A percentile compares a stretch with the other conserved stretches of the same genome.
Evolutionary conservation across 2,113 vertebrate species (phyloP).

Genomic region (Colinus virginianus): DNA sequence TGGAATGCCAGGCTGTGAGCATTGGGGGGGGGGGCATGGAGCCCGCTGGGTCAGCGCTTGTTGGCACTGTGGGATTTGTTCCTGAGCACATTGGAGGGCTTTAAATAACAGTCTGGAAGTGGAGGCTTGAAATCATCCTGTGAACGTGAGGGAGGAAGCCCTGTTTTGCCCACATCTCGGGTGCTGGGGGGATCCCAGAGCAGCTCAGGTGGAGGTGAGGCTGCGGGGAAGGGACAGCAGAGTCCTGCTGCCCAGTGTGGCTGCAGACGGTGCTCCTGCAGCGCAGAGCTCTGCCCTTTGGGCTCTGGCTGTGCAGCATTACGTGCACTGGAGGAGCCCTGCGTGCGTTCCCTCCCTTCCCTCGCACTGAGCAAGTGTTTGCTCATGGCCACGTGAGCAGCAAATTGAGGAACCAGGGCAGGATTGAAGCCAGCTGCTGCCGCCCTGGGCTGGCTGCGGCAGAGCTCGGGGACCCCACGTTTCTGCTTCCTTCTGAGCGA

Average conservation of each 20-base stretch:
- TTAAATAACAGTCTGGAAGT: neutral
- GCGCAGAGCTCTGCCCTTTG: neutral
- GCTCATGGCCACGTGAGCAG: neutral
- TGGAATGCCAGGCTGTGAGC: conserved; percentile 30
- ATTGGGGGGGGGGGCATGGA: neutral
- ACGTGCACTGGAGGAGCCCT: neutral
- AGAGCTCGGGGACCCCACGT: neutral
- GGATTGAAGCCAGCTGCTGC: neutral
- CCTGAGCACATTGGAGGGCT: neutral
- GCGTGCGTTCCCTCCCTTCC: neutral
- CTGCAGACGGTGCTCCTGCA: neutral
- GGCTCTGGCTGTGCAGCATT: neutral
- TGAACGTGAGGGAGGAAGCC: neutral
- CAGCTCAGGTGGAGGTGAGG: neutral
- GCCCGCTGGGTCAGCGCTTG: neutral
- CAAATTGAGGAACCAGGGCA: neutral
- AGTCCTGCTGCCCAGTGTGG: neutral
- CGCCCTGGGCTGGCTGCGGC: neutral
- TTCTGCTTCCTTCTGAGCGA: neutral
- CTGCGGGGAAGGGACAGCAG: neutral
- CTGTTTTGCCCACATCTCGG: neutral
- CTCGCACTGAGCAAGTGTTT: neutral
- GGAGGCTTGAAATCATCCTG: neutral
- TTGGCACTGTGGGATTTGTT: neutral
- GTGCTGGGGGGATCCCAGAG: neutral